Conservation (phyloP, 2,888 invertebrate genomes). For the Tineola bisselliella region DNA sequence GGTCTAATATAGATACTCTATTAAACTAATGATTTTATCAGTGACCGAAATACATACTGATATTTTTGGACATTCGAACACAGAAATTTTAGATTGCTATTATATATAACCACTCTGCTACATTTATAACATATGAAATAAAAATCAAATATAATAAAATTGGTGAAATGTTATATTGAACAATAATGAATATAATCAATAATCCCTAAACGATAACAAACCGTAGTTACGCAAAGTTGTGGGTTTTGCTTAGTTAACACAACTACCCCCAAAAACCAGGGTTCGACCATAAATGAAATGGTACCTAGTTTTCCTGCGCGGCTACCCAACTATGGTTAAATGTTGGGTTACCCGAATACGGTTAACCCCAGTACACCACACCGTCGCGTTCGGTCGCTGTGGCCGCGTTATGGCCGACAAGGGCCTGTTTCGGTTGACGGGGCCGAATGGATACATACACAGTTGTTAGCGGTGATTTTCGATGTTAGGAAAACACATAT, state of each 20-base stretch:
- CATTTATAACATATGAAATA: too few relatives aligned
- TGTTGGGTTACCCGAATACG: conserved; percentile 24
- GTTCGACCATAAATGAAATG: conserved; percentile 63
- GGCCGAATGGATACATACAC: conserved; percentile 25
- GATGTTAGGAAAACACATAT: conserved; percentile 5
- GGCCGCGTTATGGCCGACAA: conserved; percentile 65
- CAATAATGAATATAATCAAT: not conserved
- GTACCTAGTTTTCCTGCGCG: conserved; percentile 54
- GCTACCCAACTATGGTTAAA: conserved; percentile 25
- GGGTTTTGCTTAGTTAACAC: conserved; percentile 48
- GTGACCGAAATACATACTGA: too few relatives aligned
- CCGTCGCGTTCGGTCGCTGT: conserved; percentile 29
- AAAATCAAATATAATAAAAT: too few relatives aligned
- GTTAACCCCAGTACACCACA: conserved; percentile 37
- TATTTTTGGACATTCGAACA: too few relatives aligned
- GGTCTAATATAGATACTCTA: too few relatives aligned
- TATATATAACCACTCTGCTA: too few relatives aligned
- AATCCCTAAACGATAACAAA: conserved; percentile 15
- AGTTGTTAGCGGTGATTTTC: conserved; percentile 10
- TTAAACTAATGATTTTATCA: too few relatives aligned
- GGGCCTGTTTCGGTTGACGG: conserved; percentile 54
- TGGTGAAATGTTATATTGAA: too few relatives aligned
- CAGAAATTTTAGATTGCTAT: too few relatives aligned
- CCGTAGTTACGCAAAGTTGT: conserved; percentile 54
- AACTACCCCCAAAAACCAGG: conserved; percentile 58